A percentile compares a stretch with the other conserved stretches of the same genome.
phyloP scores from a whole-genome alignment of 2,888 invertebrate species.

The Hedya salicella region DNA sequence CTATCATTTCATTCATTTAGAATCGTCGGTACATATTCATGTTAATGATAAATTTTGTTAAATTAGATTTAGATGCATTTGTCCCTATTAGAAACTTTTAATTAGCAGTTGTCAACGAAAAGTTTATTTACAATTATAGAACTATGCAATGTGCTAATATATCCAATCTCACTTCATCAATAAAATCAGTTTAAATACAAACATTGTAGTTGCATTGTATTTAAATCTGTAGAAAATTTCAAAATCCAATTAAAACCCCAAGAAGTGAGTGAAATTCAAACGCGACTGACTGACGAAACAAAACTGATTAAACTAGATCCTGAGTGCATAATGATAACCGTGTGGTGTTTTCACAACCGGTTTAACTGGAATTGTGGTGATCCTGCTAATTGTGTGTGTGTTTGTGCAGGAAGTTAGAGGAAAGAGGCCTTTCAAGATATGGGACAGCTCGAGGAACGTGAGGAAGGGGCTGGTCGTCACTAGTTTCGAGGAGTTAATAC shows the following conservation, averaged over 20 bases:
- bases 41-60: background rate
- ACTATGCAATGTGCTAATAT: too few relatives aligned
- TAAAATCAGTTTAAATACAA: too few relatives aligned
- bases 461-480: conserved; percentile 96
- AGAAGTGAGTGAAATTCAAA: too few relatives aligned
- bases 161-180: too few relatives aligned
- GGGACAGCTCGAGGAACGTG: conserved; percentile 97
- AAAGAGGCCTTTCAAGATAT: conserved; percentile 98
- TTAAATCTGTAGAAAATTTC: too few relatives aligned
- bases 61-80: conserved; percentile 2
- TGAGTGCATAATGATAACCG: too few relatives aligned
- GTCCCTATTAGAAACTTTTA: background rate
- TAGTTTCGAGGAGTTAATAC: conserved; percentile 94
- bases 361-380: background rate
- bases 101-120: too few relatives aligned
- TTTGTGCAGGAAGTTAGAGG: conserved; percentile 94
- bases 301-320: too few relatives aligned
- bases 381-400: conserved; percentile 44
- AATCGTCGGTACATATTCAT: conserved; percentile 8
- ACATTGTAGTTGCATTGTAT: too few relatives aligned
- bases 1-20: conserved; percentile 23
- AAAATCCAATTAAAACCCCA: too few relatives aligned
- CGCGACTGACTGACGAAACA: too few relatives aligned
- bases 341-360: background rate
- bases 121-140: too few relatives aligned